Evolutionary conservation across 2,113 vertebrate genomes (phyloP).

Genomic region (Pelobates fuscus): DNA sequence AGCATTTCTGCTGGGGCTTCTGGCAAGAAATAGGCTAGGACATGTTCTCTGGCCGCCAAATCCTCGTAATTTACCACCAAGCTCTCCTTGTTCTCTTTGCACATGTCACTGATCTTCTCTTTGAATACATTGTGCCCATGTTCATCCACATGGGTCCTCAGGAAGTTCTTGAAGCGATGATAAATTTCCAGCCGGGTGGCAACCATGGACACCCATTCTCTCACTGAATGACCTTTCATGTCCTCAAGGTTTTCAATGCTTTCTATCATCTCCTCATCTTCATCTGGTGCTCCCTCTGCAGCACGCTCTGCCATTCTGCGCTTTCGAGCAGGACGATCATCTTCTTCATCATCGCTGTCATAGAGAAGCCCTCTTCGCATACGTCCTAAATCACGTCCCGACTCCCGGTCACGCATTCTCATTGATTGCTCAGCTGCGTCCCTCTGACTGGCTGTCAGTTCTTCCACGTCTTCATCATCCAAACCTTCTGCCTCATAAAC

Average conservation of each 20-base stretch:
- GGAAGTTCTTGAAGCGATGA: conserved; percentile 97
- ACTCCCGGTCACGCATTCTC: conserved; percentile 83
- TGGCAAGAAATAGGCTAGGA: conserved; percentile 93
- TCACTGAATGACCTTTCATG: conserved; percentile 93
- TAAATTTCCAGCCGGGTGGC: conserved; percentile 94
- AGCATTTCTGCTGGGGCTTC: conserved; percentile 95
- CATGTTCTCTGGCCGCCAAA: conserved; percentile 90
- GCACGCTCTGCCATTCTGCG: conserved; percentile 84
- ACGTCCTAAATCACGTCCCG: conserved; percentile 76
- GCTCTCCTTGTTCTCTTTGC: conserved; percentile 98
- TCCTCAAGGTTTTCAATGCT: conserved; percentile 98
- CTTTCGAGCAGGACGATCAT: conserved; percentile 82
- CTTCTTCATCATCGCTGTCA: conserved; percentile 92
- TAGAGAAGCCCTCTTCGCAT: conserved; percentile 85
- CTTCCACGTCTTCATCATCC: conserved; percentile 87
- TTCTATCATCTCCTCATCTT: conserved; percentile 93
- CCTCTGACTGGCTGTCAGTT: conserved; percentile 88
- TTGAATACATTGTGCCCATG: conserved; percentile 97
- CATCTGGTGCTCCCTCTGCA: conserved; percentile 75
- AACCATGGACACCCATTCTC: conserved; percentile 96
- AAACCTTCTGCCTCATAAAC: conserved; percentile 86
- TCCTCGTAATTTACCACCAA: conserved; percentile 95
- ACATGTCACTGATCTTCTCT: conserved; percentile 97
- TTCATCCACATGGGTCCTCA: conserved; percentile 92
- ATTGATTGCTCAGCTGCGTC: conserved; percentile 87